Percentiles rank a stretch among this genome's conserved stretches.
Conservation (phyloP, 1,140 invertebrate species). For the Wiebesia pumilae region DNA sequence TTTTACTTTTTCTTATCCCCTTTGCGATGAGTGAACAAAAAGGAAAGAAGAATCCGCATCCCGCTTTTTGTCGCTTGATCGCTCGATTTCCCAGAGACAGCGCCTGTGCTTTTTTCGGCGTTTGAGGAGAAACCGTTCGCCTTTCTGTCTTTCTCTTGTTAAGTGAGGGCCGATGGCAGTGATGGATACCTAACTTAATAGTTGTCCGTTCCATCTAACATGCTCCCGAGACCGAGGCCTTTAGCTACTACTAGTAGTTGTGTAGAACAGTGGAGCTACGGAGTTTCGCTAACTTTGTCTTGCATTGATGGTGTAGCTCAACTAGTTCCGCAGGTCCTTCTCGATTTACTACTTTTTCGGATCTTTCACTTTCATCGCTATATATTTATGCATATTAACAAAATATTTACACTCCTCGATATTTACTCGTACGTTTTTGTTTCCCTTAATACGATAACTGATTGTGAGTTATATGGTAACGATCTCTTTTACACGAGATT, state of each 20-base stretch:
- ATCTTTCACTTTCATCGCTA: neutral
- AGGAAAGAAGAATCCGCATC: constrained; percentile 34
- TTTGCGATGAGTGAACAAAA: neutral
- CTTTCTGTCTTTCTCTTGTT: constrained; percentile 32
- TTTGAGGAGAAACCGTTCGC: neutral
- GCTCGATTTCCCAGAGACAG: constrained; percentile 37
- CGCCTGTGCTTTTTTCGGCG: constrained; percentile 4
- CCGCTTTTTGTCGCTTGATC: constrained; percentile 42
- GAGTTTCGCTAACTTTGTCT: neutral
- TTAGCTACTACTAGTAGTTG: neutral
- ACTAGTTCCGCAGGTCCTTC: neutral
- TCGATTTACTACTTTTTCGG: neutral
- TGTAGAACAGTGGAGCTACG: neutral
- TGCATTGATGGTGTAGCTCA: neutral
- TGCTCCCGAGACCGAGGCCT: constrained; percentile 33
- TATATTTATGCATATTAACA: neutral
- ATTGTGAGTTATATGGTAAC: too few species aligned
- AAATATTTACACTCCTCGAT: neutral
- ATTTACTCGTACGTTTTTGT: neutral
- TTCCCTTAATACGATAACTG: too few species aligned
- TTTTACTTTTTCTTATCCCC: neutral
- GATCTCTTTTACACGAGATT: too few species aligned
- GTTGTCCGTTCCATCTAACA: constrained; percentile 59
- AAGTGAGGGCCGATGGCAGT: constrained; percentile 59
- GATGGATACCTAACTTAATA: constrained; percentile 66